Percentiles rank a stretch among this genome's conserved stretches.
These are phyloP conservation scores for Urocyon cinereoargenteus DNA, from an alignment of 2,797 vertebrate genomes.

Conservation along the genomic window DNA sequence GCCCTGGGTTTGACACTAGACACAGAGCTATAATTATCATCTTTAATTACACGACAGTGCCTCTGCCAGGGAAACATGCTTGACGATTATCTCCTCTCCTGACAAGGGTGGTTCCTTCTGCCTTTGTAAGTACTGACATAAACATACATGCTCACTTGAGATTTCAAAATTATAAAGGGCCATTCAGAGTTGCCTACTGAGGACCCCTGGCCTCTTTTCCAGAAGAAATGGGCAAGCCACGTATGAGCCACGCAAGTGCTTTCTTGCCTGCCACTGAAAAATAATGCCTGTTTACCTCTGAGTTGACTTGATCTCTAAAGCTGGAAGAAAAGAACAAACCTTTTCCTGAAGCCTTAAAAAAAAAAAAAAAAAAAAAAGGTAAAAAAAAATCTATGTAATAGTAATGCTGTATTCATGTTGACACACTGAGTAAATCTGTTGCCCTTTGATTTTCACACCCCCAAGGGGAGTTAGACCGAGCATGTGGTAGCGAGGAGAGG, in stretches of 20 bases:
- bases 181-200: conserved; percentile 50
- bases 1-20: conserved; percentile 68
- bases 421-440: neutral
- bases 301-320: conserved; percentile 34
- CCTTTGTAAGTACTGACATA: conserved; percentile 53
- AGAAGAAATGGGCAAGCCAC: conserved; percentile 5
- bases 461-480: neutral
- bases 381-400: neutral
- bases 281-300: neutral
- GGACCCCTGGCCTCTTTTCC: conserved; percentile 33
- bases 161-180: conserved; percentile 41
- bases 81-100: conserved; percentile 64
- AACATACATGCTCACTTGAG: conserved; percentile 19
- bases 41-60: conserved; percentile 68
- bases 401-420: neutral
- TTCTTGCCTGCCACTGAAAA: neutral
- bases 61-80: conserved; percentile 60
- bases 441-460: neutral
- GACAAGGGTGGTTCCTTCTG: conserved; percentile 61
- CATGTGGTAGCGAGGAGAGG: neutral
- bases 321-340: neutral
- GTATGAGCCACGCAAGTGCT: neutral
- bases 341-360: neutral
- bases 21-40: conserved; percentile 60
- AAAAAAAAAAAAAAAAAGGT: neutral